Conservation (phyloP, 2,888 invertebrate species). For the Sminthurides aquaticus region DNA sequence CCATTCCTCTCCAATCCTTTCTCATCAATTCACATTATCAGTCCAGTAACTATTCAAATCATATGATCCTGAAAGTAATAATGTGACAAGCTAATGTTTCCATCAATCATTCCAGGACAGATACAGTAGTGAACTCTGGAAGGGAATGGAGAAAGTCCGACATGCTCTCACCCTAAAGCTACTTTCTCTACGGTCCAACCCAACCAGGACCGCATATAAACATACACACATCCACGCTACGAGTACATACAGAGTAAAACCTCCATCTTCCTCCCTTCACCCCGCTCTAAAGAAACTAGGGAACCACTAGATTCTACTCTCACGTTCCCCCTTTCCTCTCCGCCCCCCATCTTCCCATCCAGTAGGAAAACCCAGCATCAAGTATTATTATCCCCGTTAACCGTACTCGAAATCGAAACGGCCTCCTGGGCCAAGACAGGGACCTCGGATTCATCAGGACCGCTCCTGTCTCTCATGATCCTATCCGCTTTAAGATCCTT, state of each 20-base stretch:
- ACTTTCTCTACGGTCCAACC: not conserved
- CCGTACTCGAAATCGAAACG: not conserved
- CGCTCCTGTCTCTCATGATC: no score
- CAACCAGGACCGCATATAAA: not conserved
- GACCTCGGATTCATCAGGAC: no score
- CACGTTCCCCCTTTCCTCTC: no score
- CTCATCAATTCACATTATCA: conserved; percentile 10
- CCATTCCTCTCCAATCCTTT: not conserved
- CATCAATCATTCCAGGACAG: conserved; percentile 5
- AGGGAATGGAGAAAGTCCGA: not conserved
- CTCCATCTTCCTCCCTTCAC: not conserved
- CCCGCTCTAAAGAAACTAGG: no score
- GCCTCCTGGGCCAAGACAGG: not conserved
- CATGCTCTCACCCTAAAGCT: no score
- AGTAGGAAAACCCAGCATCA: conserved; percentile 28
- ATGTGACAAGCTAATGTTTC: conserved; percentile 9
- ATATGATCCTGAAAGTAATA: conserved; percentile 10
- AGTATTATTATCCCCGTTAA: conserved; percentile 19
- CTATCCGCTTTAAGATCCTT: no score
- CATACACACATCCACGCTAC: no score
- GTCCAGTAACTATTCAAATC: conserved; percentile 8
- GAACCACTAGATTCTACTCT: no score
- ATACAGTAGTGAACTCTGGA: not conserved
- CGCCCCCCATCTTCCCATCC: conserved; percentile 20
- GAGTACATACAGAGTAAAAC: conserved; percentile 3